phyloP scores from a whole-genome alignment of 2,113 vertebrate genomes.

The Emberiza fucata region DNA sequence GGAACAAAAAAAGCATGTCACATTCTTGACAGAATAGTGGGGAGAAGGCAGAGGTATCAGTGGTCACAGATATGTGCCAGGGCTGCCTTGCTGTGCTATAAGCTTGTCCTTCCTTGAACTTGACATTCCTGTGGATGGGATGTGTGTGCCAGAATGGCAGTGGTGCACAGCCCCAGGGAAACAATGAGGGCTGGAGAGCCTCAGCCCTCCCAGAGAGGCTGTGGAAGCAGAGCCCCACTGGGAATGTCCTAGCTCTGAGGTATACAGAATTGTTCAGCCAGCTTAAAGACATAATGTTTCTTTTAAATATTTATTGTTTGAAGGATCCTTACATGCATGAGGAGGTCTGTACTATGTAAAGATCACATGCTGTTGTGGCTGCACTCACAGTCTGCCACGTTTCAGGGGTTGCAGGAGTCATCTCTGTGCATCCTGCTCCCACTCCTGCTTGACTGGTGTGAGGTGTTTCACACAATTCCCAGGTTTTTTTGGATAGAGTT shows the following conservation, averaged over 20 bases:
- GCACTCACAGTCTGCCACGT: accelerated
- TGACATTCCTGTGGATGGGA: neutral
- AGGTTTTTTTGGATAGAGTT: neutral
- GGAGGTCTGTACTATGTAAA: accelerated
- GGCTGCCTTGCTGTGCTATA: neutral
- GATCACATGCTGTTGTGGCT: neutral
- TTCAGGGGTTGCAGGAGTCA: accelerated
- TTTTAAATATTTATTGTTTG: neutral
- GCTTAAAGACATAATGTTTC: neutral
- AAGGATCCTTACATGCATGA: neutral
- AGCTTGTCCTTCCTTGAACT: neutral
- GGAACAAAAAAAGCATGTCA: neutral
- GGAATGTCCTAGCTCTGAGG: neutral
- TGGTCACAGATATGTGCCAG: neutral
- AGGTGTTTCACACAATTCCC: neutral
- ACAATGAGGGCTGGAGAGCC: neutral
- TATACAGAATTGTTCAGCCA: neutral
- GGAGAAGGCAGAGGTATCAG: neutral
- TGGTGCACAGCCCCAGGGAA: neutral
- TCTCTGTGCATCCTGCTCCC: neutral
- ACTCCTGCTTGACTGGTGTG: neutral
- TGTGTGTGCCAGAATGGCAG: neutral
- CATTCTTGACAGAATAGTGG: neutral
- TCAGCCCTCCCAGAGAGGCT: accelerated
- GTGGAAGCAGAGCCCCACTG: neutral